Conservation (phyloP, 2,797 vertebrate genomes). For the Falco naumanni region DNA sequence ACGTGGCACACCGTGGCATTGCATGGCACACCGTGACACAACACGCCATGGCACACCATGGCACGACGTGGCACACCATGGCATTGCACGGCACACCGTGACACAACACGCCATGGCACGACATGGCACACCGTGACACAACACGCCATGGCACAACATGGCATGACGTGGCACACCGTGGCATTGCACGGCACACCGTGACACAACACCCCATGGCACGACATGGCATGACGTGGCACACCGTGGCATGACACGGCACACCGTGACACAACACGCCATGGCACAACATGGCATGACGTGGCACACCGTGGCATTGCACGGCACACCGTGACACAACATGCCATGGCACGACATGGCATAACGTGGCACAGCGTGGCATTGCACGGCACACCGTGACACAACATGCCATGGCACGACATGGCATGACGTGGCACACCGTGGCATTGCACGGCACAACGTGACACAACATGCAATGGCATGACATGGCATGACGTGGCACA, state of each 20-base stretch:
- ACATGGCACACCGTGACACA: fast-evolving
- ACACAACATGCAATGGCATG: fast-evolving
- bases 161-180: fast-evolving
- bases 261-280: too few relatives aligned
- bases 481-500: fast-evolving
- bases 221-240: fast-evolving
- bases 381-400: fast-evolving
- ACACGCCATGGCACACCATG: fast-evolving
- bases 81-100: fast-evolving
- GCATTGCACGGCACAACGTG: fast-evolving
- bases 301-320: fast-evolving
- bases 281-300: fast-evolving
- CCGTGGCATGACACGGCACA: fast-evolving
- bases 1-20: fast-evolving
- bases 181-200: fast-evolving
- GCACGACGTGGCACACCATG: fast-evolving
- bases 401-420: fast-evolving
- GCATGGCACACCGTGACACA: fast-evolving
- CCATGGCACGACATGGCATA: fast-evolving
- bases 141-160: fast-evolving
- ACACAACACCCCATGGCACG: too few relatives aligned
- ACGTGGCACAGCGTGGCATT: too few relatives aligned
- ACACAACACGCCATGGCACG: fast-evolving
- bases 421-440: fast-evolving
- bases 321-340: fast-evolving